A percentile compares a stretch with the other conserved stretches of the same genome.
phyloP scores from a whole-genome alignment of 1,140 invertebrate genomes.

The Drosophila pachea region DNA sequence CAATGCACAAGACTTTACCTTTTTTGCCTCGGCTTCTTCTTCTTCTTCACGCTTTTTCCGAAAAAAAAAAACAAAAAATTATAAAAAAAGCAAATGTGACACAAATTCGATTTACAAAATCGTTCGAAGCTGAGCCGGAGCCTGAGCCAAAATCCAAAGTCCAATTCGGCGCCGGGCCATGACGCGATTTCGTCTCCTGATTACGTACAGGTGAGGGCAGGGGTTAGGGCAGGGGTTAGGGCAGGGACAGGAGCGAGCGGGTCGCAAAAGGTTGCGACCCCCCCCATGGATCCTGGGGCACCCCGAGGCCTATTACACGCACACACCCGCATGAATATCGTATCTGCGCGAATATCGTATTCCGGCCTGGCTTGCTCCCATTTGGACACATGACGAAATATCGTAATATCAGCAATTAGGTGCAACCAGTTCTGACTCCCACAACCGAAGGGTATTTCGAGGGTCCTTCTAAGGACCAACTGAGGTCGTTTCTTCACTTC shows the following conservation, averaged over 20 bases:
- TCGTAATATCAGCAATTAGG: conserved; percentile 26
- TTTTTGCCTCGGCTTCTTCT: conserved; percentile 2
- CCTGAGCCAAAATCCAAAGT: conserved; percentile 15
- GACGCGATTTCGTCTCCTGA: conserved; percentile 41
- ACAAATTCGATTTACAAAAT: conserved; percentile 56
- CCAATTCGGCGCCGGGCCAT: conserved; percentile 29
- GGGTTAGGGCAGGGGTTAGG: too few relatives aligned
- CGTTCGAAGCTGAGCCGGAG: conserved; percentile 1
- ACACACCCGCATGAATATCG: not conserved
- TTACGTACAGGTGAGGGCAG: conserved; percentile 13
- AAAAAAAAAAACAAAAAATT: conserved; percentile 8
- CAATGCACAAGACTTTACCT: conserved; percentile 53
- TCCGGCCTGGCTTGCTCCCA: conserved; percentile 17
- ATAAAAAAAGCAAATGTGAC: conserved; percentile 32
- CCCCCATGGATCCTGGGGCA: too few relatives aligned
- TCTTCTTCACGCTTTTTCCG: conserved; percentile 1
- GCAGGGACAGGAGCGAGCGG: too few relatives aligned
- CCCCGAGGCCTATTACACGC: not conserved
- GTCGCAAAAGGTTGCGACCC: too few relatives aligned
- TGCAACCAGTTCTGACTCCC: not conserved
- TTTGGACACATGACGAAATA: conserved; percentile 32
- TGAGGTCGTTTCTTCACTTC: too few relatives aligned
- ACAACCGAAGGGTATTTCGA: too few relatives aligned
- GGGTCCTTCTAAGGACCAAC: too few relatives aligned
- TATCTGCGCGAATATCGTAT: not conserved